Base-by-base conservation (phyloP, 92 coral and sea anemone genomes). In the Isaurus tuberculatus region DNA sequence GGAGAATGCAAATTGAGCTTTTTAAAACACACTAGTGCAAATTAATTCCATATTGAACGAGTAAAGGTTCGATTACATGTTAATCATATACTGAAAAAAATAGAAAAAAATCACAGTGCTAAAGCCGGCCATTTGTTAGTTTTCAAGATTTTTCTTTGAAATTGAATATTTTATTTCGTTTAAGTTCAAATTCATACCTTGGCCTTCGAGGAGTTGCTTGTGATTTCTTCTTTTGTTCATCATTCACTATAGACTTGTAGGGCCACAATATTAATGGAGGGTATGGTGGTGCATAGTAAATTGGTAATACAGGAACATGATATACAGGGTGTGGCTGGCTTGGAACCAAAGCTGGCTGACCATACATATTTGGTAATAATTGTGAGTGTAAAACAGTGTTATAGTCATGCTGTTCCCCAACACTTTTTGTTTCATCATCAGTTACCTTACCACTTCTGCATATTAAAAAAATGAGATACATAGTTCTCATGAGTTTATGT, bases 311-410 rank as follows among this genome's bases (percentile, higher is more conserved):
- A 1, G 81, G 67, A 10, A 75, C 7, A 0, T 36, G 9, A 19
- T 51, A 75, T 20, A 53, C 55, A 17, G 67, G 66, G 46, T 75
- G 37, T 32, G 81, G 81, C 31, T 75, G 81, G 4, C 66, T 22
- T 60, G 60, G 9, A 53, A 31, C 19, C 19, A 20, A 11, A 8
- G 10, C 30, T 20, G 67, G 81, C 48, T 53, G 67, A 8, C 67
- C 49, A n/a, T 51, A 30, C 19, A 75, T 32, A 32, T 53, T 27
- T 0, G 66, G 67, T 57, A 22, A 37, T 19, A 75, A 30, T 55
- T 31, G 67, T n/a, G 48, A 60, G 11, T 27, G 32, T 2, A 30
- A 23, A 15, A 17, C 81, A 51, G 81, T 75, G 2, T 20, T 25
- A 4, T 31, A 33, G 30, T 30, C 46, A 14, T 55, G 43, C 55